phyloP scores from a whole-genome alignment of 2,113 vertebrate genomes.

The Aphyosemion australe region DNA sequence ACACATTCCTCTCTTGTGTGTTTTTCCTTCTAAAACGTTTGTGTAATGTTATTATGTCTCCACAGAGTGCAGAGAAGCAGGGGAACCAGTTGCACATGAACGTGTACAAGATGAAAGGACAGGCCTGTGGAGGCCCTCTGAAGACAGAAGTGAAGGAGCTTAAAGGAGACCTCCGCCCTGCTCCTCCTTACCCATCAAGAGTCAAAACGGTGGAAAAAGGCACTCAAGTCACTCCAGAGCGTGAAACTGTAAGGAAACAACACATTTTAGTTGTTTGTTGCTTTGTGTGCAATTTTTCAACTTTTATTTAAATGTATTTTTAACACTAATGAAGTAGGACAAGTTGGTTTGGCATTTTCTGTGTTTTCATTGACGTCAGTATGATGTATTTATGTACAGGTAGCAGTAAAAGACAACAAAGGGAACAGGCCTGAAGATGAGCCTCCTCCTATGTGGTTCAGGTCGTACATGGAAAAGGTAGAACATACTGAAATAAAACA shows the following conservation, averaged over 20 bases:
- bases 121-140: slow-evolving; percentile 59
- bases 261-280: neutral
- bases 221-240: slow-evolving; percentile 80
- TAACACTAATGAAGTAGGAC: too few relatives aligned
- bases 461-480: slow-evolving; percentile 89
- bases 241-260: slow-evolving; percentile 74
- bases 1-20: neutral
- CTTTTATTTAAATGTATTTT: neutral
- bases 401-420: slow-evolving; percentile 74
- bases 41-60: neutral
- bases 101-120: slow-evolving; percentile 83
- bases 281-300: neutral
- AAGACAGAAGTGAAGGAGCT: slow-evolving; percentile 76
- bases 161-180: slow-evolving; percentile 82
- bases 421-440: slow-evolving; percentile 79
- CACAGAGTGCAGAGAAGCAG: slow-evolving; percentile 90
- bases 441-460: slow-evolving; percentile 93
- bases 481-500: neutral
- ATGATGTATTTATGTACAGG: slow-evolving; percentile 50
- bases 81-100: slow-evolving; percentile 93
- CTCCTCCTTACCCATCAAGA: slow-evolving; percentile 78
- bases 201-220: slow-evolving; percentile 83
- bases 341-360: too few relatives aligned
- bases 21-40: neutral
- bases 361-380: neutral